phyloP scores from a whole-genome alignment of 2,113 vertebrate species.

The Ailurus styani region DNA sequence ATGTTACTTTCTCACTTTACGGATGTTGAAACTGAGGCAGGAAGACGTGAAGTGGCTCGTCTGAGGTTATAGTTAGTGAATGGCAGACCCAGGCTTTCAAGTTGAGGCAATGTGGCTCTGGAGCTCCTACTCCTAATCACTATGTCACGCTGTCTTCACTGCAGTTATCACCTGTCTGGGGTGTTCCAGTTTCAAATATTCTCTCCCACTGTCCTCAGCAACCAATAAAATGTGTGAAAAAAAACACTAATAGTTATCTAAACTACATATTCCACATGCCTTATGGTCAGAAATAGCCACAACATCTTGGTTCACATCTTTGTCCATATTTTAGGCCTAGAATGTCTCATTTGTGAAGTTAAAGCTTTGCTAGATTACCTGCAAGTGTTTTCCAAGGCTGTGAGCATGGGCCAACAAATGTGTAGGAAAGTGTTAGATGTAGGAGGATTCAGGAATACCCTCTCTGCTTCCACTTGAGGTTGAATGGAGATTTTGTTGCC shows the following conservation, averaged over 20 bases:
- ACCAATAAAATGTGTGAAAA: neutral
- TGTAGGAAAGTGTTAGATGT: neutral
- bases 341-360: neutral
- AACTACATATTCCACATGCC: neutral
- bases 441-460: neutral
- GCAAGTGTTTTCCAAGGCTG: neutral
- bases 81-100: neutral
- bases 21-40: neutral
- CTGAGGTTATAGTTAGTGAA: neutral
- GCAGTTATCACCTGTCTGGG: neutral
- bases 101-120: neutral
- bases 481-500: neutral
- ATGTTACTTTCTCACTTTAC: neutral
- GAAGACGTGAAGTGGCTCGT: neutral
- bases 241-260: neutral
- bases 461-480: neutral
- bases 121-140: neutral
- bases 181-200: neutral
- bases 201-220: neutral
- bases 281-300: neutral
- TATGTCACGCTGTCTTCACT: neutral
- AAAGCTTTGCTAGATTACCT: conserved; percentile 19
- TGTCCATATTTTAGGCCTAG: neutral
- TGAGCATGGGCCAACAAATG: neutral
- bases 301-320: conserved; percentile 4